Percentiles rank a stretch among this genome's conserved stretches.
Evolutionary conservation across 2,113 vertebrate species (phyloP).

Genomic region (Connochaetes taurinus): DNA sequence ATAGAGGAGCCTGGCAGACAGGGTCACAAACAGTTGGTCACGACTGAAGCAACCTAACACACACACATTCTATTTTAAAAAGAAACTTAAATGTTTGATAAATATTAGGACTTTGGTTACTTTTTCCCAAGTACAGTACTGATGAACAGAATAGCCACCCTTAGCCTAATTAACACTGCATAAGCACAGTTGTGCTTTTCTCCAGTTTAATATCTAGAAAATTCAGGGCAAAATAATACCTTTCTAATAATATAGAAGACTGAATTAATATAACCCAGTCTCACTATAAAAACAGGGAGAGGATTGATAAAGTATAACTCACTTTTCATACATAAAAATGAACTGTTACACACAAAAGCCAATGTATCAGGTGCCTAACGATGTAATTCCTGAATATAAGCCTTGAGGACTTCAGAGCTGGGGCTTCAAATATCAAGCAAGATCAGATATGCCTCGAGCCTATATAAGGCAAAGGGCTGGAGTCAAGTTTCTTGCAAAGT

Average conservation of each 20-base stretch:
- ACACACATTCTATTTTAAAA: not conserved
- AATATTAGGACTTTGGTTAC: not conserved
- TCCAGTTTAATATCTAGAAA: not conserved
- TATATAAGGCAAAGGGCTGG: not conserved
- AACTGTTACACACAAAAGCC: not conserved
- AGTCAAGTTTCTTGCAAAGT: not conserved
- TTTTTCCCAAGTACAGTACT: not conserved
- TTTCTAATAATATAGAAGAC: not conserved
- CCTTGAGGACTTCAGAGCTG: not conserved
- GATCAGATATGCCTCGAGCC: not conserved
- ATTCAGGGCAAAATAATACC: not conserved
- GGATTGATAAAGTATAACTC: not conserved
- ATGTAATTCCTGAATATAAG: not conserved
- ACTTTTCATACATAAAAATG: not conserved
- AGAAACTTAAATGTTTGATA: not conserved
- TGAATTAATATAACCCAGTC: not conserved
- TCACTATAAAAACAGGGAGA: not conserved
- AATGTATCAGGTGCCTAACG: not conserved
- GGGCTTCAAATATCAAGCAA: not conserved
- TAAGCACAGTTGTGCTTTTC: not conserved
- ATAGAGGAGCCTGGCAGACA: not conserved
- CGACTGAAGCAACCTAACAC: not conserved
- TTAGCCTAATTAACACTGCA: not conserved
- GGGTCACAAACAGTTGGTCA: not conserved
- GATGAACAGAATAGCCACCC: not conserved